A percentile compares a stretch with the other conserved stretches of the same genome.
Conservation (phyloP, 2,797 vertebrate species). For the Potorous gilbertii region DNA sequence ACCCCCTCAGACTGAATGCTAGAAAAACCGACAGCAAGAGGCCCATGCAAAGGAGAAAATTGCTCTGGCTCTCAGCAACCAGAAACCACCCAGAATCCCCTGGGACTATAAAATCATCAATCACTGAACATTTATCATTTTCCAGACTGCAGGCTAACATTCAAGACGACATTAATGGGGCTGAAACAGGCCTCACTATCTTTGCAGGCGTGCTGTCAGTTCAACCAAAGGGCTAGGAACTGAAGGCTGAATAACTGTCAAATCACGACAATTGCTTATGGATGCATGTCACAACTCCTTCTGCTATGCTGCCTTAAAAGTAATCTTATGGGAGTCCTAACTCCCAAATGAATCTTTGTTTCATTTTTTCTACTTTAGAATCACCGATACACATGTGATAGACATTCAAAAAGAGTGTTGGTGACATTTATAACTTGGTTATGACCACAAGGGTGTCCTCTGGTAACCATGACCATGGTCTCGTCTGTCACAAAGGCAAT, state of each 20-base stretch:
- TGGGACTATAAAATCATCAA: slow-evolving; percentile 88
- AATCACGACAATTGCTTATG: slow-evolving; percentile 79
- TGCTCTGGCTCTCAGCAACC: slow-evolving; percentile 72
- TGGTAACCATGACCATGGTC: slow-evolving; percentile 80
- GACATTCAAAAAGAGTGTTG: slow-evolving; percentile 85
- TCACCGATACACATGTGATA: slow-evolving; percentile 87
- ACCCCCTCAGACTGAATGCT: slow-evolving; percentile 37
- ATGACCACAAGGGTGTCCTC: slow-evolving; percentile 85
- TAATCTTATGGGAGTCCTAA: slow-evolving; percentile 76
- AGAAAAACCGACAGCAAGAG: slow-evolving; percentile 63
- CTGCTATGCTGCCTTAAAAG: slow-evolving; percentile 80
- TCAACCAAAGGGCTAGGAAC: slow-evolving; percentile 83
- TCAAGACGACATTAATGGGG: slow-evolving; percentile 82
- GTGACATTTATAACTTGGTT: slow-evolving; percentile 87
- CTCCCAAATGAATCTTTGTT: slow-evolving; percentile 86
- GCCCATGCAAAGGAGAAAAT: slow-evolving; percentile 66
- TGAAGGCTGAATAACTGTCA: slow-evolving; percentile 87
- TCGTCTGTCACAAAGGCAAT: slow-evolving; percentile 87
- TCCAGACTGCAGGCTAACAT: slow-evolving; percentile 82
- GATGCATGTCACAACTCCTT: slow-evolving; percentile 80
- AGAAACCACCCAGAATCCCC: slow-evolving; percentile 76
- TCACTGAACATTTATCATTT: slow-evolving; percentile 89
- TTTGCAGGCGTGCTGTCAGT: slow-evolving; percentile 84
- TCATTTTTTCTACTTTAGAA: slow-evolving; percentile 85
- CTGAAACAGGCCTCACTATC: slow-evolving; percentile 80